Evolutionary conservation across 2,113 vertebrate species (phyloP).

Genomic region (Dromas ardeola): DNA sequence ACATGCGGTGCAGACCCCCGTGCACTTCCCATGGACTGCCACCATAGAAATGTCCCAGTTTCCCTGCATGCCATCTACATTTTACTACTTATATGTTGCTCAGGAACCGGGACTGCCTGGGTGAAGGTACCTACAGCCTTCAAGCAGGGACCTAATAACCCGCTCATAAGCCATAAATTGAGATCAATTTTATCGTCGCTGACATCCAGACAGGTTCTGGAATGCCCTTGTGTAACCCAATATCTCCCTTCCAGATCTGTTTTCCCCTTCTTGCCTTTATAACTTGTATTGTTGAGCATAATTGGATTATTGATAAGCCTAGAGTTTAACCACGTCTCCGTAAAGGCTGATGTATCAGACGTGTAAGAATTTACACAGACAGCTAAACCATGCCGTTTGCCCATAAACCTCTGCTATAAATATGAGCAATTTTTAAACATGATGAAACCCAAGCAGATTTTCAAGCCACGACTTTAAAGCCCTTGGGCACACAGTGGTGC

Average conservation of each 20-base stretch:
- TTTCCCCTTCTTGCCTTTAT: neutral
- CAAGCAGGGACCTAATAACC: neutral
- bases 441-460: neutral
- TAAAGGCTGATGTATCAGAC: neutral
- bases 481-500: no score
- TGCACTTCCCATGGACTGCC: neutral
- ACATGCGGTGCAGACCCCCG: rapidly evolving
- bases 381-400: neutral
- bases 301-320: neutral
- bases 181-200: rapidly evolving
- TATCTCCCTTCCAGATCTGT: neutral
- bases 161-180: neutral
- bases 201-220: neutral
- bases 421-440: neutral
- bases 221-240: neutral
- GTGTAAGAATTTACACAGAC: neutral
- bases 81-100: neutral
- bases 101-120: neutral
- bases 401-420: neutral
- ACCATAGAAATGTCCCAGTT: neutral
- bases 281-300: neutral
- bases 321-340: neutral
- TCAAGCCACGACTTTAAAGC: neutral
- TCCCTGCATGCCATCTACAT: rapidly evolving
- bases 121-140: neutral